Evolutionary conservation across 2,888 invertebrate species (phyloP), one percentile per base, ranked within the genome.

Genomic region (Athrips mouffetella): DNA sequence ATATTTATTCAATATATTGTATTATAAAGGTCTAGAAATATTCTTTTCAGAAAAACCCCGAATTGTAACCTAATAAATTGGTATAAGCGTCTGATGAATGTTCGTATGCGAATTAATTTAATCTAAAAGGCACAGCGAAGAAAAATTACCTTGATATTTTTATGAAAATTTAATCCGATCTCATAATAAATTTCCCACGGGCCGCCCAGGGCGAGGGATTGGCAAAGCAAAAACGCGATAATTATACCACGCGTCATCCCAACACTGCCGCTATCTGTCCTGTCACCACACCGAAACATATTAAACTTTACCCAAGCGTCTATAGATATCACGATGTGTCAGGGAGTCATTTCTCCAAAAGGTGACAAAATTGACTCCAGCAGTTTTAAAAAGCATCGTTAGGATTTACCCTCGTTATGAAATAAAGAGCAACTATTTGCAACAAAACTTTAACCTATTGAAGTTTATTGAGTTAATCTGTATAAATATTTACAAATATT

Each of bases 191-290:
- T 37, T 37, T 37, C 21, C 37, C 37, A 10, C 11, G 20, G 37
- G 37, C 21, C 10, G 21, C 37, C 1, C 20, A 3, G 27, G 18
- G 20, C 10, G 20, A 16, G 37, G 37, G 20, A 37, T 16, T 20
- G 37, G 37, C n/a, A 20, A 1, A 20, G 37, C 37, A 37, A 37
- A 37, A 37, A 16, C n/a, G 37, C 7, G 37, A 37, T 37, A 37
- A 37, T 37, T 37, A 37, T 37, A 18, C 21, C 37, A 11, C 20
- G 4, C 20, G 37, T 37, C 37, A 37, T 8, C 21, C 37, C 35
- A 16, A 35, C 35, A 20, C 18, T 5, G 4, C n/a, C 37, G 18
- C n/a, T 16, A 37, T 16, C 37, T 5, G 37, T n/a, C 20, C 37
- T 37, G 37, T 16, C 37, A 37, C 37, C 21, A 2, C 37, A n/a